Base-by-base conservation (phyloP, 2,888 invertebrate genomes). In the Agonopterix arenella region DNA sequence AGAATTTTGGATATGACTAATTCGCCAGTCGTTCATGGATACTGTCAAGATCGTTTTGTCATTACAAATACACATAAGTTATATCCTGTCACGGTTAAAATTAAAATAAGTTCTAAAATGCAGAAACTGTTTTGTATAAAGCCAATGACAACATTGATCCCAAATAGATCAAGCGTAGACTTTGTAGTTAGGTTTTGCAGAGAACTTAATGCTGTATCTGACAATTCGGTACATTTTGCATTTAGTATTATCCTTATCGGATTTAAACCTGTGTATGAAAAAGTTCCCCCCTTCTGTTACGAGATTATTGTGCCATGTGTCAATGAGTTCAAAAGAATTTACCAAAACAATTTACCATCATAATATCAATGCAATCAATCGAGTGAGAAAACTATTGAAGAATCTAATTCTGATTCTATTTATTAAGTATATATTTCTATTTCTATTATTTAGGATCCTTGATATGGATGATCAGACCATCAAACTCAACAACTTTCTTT, bases 251-350 rank as follows among this genome's bases (percentile, higher is more conserved):
- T 61, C 36, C 38, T 65, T 8, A 48, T 47, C 9, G 72, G 69
- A 11, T 51, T 60, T 36, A 51, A 59, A 49, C 49, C 57, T 7
- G 47, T 68, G 38, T 71, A 66, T 52, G 36, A 18, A 10, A 37
- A 43, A 16, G 11, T 46, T 16, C 41, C 42, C 4, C 82, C 80
- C 10, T 58, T 77, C 10, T 84, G 71, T 61, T 84, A 81, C 50
- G 84, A 84, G 70, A 65, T 84, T 7, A 79, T 83, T 18, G 66
- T 67, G 10, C 84, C 84, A 0, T 82, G 80, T 52, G 68, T 69
- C 10, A 48, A 40, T 11, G 72, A 74, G 53, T 81, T 76, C 53
- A 70, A 64, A 54, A 68, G 60, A 51, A 54, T 70, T 44, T 80
- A 79, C 52, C 66, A 59, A 45, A 58, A 68, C 49, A 68, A n/a